Conservation (phyloP, 2,888 invertebrate species). For the Tenthredo distinguenda region DNA sequence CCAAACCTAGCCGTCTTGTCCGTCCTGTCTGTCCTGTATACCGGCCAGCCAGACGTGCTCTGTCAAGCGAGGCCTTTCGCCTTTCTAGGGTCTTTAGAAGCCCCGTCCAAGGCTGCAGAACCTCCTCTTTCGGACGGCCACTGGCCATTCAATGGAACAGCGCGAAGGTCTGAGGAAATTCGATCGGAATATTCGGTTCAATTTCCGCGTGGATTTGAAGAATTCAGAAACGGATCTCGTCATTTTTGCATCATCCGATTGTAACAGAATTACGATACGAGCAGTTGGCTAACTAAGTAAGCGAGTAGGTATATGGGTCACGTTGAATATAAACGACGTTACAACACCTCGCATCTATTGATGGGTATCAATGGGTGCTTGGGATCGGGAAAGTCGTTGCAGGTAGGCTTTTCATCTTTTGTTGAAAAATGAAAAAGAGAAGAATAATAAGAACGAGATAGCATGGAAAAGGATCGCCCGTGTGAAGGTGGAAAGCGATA, state of each 20-base stretch:
- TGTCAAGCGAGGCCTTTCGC: constrained; percentile 47
- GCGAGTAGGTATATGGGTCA: constrained; percentile 26
- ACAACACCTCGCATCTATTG: constrained; percentile 45
- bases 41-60: constrained; percentile 46
- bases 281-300: constrained; percentile 5
- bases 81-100: constrained; percentile 34
- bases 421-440: constrained; percentile 26
- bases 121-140: constrained; percentile 26
- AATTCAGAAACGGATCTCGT: neutral
- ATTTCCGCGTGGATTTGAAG: neutral
- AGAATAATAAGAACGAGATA: neutral
- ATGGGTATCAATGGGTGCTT: constrained; percentile 40
- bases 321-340: constrained; percentile 13
- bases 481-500: constrained; percentile 51
- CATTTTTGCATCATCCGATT: neutral
- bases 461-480: neutral
- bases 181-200: neutral
- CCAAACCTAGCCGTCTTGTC: neutral
- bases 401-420: constrained; percentile 49
- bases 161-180: neutral
- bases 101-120: constrained; percentile 38
- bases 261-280: neutral
- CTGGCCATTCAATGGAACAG: constrained; percentile 43
- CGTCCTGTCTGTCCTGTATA: constrained; percentile 27
- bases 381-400: constrained; percentile 47